Base-by-base conservation (phyloP, 2,113 vertebrate species). In the Lampris incognitus region DNA sequence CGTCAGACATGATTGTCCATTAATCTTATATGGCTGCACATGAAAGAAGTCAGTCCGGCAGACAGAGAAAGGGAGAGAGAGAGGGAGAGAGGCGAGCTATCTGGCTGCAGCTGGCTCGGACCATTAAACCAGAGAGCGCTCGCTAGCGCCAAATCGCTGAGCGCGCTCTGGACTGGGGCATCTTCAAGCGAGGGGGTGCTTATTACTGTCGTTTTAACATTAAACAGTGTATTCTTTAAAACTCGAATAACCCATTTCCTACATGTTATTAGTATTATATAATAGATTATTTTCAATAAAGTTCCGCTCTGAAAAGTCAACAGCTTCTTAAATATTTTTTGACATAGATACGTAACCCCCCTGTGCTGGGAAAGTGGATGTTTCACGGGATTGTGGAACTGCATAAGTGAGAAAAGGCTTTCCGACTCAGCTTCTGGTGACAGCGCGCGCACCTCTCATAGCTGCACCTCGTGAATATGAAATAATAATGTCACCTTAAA, bases 1-100 rank as follows among this genome's bases (percentile, higher is more conserved):
- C 94, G 51, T 95, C 95, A 82, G 93, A 87, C 95, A 95, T 95
- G 81, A 65, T 76, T 87, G 71, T 74, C 85, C 74, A 88, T 79
- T 38, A 69, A 89, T 9, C 24, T 69, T 46, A 49, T 37, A 3
- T 2, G 10, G 9, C 1, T 2, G 5, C 42, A 2, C 9, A 9
- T 60, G n/a, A 39, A 49, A 67, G 57, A 39, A 1, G 6, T 1
- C 8, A n/a, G 37, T n/a, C 40, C 24, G 0, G 24, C 24, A 24
- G 24, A 24, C 24, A 24, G 24, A 24, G 24, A 24, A 0, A 24
- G n/a, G n/a, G 7, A n/a, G 46, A 50, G 24, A 44, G 24, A 36
- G 4, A 5, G 49, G 56, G 6, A 63, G 6, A 48, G 11, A 50
- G 65, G 9, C 13, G 39, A 24, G 60, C 36, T n/a, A 1, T 6